Conservation (phyloP, 2,797 vertebrate species). For the Macropodus opercularis region DNA sequence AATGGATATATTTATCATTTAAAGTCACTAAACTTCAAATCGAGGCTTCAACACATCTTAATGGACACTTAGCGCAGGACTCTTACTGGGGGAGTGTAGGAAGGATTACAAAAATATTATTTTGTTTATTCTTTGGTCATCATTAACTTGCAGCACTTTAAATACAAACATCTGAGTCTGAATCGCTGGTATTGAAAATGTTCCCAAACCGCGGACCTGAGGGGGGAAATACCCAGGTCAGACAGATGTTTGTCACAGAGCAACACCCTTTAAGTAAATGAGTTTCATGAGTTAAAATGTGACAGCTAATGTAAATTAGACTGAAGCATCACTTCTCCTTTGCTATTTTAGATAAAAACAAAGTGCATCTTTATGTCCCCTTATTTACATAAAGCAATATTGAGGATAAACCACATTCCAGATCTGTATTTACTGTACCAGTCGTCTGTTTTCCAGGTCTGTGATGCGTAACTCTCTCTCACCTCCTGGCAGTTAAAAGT, state of each 20-base stretch:
- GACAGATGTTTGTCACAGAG: slow-evolving; percentile 31
- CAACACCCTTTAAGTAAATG: slow-evolving; percentile 29
- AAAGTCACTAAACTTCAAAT: no score
- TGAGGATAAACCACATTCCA: background rate
- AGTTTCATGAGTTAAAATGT: background rate
- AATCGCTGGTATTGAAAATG: background rate
- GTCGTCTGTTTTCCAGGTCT: background rate
- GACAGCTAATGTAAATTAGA: slow-evolving; percentile 47
- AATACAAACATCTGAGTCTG: no score
- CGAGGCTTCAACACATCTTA: no score
- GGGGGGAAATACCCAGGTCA: slow-evolving; percentile 28
- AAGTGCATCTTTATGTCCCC: background rate
- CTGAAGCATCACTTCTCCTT: slow-evolving; percentile 22
- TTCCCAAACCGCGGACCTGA: slow-evolving; percentile 6
- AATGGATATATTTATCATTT: no score
- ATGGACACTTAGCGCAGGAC: no score
- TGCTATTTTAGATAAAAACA: slow-evolving; percentile 5
- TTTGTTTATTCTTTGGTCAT: no score
- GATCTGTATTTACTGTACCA: background rate
- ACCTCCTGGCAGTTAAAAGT: background rate
- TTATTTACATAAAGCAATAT: background rate
- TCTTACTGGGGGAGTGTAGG: no score
- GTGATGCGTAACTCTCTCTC: no score
- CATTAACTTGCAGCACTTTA: no score
- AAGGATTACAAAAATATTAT: no score